Conservation (phyloP, 2,888 invertebrate genomes). For the Yponomeuta plumbellus region DNA sequence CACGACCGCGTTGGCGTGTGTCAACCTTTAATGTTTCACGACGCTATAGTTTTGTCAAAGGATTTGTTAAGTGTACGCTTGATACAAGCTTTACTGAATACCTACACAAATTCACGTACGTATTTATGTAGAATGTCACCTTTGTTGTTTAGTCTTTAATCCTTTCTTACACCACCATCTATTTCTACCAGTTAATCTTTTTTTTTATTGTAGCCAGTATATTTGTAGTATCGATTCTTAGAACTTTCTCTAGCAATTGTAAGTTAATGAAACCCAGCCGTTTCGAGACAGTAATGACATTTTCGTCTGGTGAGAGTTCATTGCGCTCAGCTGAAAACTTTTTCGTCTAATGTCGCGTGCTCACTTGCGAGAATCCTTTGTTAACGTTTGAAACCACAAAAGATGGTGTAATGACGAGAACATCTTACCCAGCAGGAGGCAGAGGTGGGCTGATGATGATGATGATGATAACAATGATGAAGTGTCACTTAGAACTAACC, state of each 20-base stretch:
- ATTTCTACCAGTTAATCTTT: background rate
- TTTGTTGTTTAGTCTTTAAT: background rate
- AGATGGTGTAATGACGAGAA: too few species aligned
- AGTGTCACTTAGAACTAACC: too few species aligned
- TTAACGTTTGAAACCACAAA: too few species aligned
- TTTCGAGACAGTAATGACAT: background rate
- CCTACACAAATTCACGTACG: slow-evolving; percentile 70
- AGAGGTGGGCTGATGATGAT: too few species aligned
- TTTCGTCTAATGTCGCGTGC: background rate
- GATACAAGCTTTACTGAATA: slow-evolving; percentile 59
- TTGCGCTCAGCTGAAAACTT: background rate
- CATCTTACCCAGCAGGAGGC: too few species aligned
- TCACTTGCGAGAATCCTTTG: background rate
- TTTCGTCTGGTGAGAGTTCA: background rate
- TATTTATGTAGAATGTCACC: background rate
- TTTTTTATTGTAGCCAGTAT: background rate
- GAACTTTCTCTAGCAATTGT: background rate
- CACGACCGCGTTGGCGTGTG: too few species aligned
- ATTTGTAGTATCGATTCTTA: background rate
- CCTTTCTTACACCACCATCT: background rate
- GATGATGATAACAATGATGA: too few species aligned
- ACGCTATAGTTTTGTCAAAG: background rate
- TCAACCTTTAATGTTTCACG: slow-evolving; percentile 10
- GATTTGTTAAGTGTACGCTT: background rate
- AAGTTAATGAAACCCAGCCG: background rate